Evolutionary conservation across 2,113 vertebrate species (phyloP), one percentile per base, ranked within the genome.

Genomic region (Pygoscelis adeliae): DNA sequence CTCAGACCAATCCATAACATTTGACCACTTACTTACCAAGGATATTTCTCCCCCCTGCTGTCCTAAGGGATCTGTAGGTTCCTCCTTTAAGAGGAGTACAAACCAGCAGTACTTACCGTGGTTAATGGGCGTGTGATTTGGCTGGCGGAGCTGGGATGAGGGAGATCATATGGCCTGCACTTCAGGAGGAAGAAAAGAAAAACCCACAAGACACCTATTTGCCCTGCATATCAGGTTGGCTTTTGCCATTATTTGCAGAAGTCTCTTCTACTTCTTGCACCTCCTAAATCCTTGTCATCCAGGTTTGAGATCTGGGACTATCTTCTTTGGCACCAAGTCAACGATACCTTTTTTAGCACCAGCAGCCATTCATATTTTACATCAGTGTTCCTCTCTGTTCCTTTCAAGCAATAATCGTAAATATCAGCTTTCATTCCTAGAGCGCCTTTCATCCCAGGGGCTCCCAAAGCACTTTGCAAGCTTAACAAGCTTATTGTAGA

Each of bases 401-500:
- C 83, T 96, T 96, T 95, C 73, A 91, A 96, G 93, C 95, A 92
- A 97, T 96, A 96, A 96, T 96, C 92, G 3, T 97, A 96, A 96
- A 97, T 97, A 97, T 95, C 92, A 92, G 63, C 83, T 95, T 97
- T 96, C 97, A 95, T 96, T 96, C 86, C 81, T 91, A 88, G 87
- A 94, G 85, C 4, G 11, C 86, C 79, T 97, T 97, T 97, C 73
- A 94, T 95, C 95, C 95, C 86, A 77, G 83, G 79, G 90, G 81
- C 46, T 97, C 91, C 93, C 83, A 92, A 97, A 92, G 90, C 82
- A 87, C 88, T 95, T 96, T 95, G 88, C 95, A 91, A 93, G 74
- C 87, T 96, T 97, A 93, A 89, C 86, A 96, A 94, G 89, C 83
- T 90, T 95, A 76, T 88, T 90, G 86, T 83, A 88, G 87, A 85